A percentile compares a stretch with the other conserved stretches of the same genome.
Conservation (phyloP, 2,888 invertebrate genomes). For the Acrocera orbiculus region DNA sequence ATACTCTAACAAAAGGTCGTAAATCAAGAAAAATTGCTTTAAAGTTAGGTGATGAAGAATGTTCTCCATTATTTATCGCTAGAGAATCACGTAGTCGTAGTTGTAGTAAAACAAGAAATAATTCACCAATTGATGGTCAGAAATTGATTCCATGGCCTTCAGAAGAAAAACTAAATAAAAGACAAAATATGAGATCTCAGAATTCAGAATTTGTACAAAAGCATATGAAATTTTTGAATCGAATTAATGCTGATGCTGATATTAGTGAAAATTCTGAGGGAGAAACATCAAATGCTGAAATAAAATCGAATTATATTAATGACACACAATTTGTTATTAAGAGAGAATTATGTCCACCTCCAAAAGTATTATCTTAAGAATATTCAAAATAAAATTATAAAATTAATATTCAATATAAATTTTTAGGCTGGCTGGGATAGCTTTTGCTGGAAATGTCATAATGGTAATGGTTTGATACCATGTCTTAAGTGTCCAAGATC, state of each 20-base stretch:
- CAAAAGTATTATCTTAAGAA: slow-evolving; percentile 8
- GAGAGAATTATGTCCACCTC: slow-evolving; percentile 8
- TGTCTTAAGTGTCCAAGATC: slow-evolving; percentile 75
- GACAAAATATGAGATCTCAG: slow-evolving; percentile 42
- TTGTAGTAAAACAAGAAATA: slow-evolving; percentile 11
- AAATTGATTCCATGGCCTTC: slow-evolving; percentile 6
- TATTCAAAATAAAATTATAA: background rate
- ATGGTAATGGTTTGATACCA: slow-evolving; percentile 39
- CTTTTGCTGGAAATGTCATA: slow-evolving; percentile 87
- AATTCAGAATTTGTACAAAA: slow-evolving; percentile 45
- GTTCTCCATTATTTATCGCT: background rate
- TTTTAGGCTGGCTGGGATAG: slow-evolving; percentile 42
- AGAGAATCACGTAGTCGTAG: slow-evolving; percentile 24
- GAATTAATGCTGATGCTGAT: slow-evolving; percentile 25
- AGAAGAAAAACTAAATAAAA: slow-evolving; percentile 13
- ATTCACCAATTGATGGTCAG: slow-evolving; percentile 6
- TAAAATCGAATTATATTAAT: slow-evolving; percentile 11
- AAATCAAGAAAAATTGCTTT: slow-evolving; percentile 18
- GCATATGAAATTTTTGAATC: slow-evolving; percentile 41
- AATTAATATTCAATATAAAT: background rate
- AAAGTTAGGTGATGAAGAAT: slow-evolving; percentile 7
- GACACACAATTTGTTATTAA: slow-evolving; percentile 5
- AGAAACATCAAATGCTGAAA: slow-evolving; percentile 14
- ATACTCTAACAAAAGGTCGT: slow-evolving; percentile 32
- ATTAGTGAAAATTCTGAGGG: slow-evolving; percentile 21